Evolutionary conservation across 2,113 vertebrate genomes (phyloP).

Genomic region (Hoplias malabaricus): DNA sequence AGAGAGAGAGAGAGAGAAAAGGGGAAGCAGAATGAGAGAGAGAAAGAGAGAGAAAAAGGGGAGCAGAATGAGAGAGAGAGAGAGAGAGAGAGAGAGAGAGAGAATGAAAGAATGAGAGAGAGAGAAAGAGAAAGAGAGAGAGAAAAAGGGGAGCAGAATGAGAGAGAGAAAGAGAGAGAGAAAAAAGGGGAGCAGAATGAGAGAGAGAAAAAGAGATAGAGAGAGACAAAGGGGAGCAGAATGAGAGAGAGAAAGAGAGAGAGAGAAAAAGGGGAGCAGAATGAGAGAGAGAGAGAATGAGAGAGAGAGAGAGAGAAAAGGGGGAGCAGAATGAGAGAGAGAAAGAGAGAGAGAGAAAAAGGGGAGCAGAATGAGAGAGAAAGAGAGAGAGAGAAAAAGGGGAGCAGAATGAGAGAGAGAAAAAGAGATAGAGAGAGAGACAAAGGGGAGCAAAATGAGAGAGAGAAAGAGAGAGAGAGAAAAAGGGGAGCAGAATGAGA

Average conservation of each 20-base stretch:
- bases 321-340: too few species aligned
- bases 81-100: background rate
- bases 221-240: background rate
- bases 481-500: too few species aligned
- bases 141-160: background rate
- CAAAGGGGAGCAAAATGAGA: background rate
- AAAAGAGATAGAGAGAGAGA: background rate
- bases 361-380: background rate
- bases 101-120: background rate
- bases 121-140: background rate
- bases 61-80: background rate
- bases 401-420: background rate
- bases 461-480: background rate
- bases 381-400: background rate
- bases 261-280: background rate
- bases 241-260: background rate
- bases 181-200: background rate
- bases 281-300: background rate
- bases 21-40: background rate
- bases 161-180: background rate
- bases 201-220: background rate
- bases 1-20: conserved; percentile 9
- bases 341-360: background rate
- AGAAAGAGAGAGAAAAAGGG: background rate
- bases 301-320: background rate